Base-by-base conservation (phyloP, 2,797 vertebrate species). In the Ibycter americanus region DNA sequence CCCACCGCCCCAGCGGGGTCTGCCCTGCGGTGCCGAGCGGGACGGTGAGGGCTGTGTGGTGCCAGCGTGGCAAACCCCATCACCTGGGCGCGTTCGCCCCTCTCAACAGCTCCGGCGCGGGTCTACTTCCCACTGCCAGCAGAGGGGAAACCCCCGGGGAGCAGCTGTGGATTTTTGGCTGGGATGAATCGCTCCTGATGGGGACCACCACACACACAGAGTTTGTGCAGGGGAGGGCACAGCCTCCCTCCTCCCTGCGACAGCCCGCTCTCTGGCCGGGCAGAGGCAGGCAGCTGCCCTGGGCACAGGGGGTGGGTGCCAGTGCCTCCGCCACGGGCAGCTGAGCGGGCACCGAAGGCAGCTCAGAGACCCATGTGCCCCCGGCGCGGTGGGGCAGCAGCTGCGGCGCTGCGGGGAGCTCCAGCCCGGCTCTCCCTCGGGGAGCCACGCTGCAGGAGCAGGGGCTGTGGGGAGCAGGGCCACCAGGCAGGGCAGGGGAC, bases 51-150 rank as follows among this genome's bases (percentile, higher is more conserved):
- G 66, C 63, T 36, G 68, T 2, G 44, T 4, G 31, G 17, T 47
- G 74, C 38, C 36, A 49, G 54, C 0, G 0, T 3, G 8, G 42
- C 59, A 61, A 86, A 40, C 16, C 12, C n/a, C 68, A 44, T 12
- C 4, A 8, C 52, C 38, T 5, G 32, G 84, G 58, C 1, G 0
- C 3, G 4, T 63, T 27, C 19, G 49, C 47, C 80, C 56, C 79
- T 3, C 1, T 0, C 0, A 3, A 47, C 59, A 73, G 55, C 73
- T 90, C 55, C 74, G 32, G 46, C 0, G 4, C 77, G 38, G 42
- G 78, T 17, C 76, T 58, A 59, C 8, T 7, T 23, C 55, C 62
- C n/a, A 7, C 13, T 46, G 49, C 2, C 8, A 76, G 40, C 3
- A 4, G 36, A 59, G 34, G 34, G 17, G 65, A 36, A 44, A 26